These are phyloP conservation scores for Anneissia japonica DNA, from an alignment of 35 echinoderm and acorn worm genomes.

Conservation along the genomic window DNA sequence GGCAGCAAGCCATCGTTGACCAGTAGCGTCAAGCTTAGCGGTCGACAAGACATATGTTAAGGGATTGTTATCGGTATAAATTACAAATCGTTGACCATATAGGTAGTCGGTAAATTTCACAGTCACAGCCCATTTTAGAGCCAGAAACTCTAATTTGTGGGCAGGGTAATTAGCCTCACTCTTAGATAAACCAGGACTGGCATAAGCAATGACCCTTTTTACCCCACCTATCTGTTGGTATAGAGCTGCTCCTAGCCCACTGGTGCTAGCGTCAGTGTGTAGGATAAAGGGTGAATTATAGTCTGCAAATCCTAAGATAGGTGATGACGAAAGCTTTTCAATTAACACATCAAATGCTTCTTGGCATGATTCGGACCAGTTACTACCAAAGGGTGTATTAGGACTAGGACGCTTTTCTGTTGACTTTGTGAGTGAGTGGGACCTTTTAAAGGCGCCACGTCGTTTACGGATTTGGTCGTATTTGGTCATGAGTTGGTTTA, in stretches of 20 bases:
- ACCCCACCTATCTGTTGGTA: constrained; percentile 37
- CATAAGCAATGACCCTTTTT: constrained; percentile 10
- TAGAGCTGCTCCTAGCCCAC: constrained; percentile 43
- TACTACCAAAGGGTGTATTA: too few species aligned
- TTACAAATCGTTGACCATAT: neutral
- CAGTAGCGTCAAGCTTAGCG: neutral
- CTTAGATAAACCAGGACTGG: neutral
- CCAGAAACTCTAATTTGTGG: constrained; percentile 50
- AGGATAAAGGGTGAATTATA: constrained; percentile 26
- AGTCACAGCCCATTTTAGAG: neutral
- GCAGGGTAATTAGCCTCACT: constrained; percentile 23
- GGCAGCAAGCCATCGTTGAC: neutral
- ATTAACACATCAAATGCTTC: constrained; percentile 14
- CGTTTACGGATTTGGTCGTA: neutral
- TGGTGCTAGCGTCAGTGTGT: constrained; percentile 37
- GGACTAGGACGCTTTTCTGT: too few species aligned
- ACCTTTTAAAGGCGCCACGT: too few species aligned
- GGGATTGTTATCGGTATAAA: neutral
- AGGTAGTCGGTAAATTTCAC: neutral
- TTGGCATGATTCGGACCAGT: too few species aligned
- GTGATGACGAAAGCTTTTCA: constrained; percentile 23
- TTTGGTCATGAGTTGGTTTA: constrained; percentile 15
- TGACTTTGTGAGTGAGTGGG: too few species aligned
- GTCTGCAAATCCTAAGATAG: constrained; percentile 34
- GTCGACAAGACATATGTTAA: too few species aligned